Evolutionary conservation across 2,113 vertebrate species (phyloP).

Genomic region (Epinephelus fuscoguttatus): DNA sequence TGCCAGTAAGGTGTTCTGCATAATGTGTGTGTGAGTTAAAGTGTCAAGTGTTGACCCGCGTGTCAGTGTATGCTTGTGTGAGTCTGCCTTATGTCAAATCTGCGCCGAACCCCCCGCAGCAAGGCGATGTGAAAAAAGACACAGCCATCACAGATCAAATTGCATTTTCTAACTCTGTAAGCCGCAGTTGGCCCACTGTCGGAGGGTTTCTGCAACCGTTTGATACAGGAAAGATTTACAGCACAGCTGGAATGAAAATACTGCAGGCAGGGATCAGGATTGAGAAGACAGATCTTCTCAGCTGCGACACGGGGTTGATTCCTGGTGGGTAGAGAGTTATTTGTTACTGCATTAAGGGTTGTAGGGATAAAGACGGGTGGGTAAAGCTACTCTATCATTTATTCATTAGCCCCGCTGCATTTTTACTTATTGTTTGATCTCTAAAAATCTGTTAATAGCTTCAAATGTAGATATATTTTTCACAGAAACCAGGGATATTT

Average conservation of each 20-base stretch:
- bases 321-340: slow-evolving; percentile 4
- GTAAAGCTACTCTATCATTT: neutral
- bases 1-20: slow-evolving; percentile 42
- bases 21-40: slow-evolving; percentile 49
- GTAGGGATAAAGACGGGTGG: neutral
- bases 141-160: slow-evolving; percentile 29
- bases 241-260: slow-evolving; percentile 55
- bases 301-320: slow-evolving; percentile 6
- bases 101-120: neutral
- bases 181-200: slow-evolving; percentile 18
- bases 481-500: neutral
- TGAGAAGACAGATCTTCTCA: slow-evolving; percentile 28
- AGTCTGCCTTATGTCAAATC: slow-evolving; percentile 62
- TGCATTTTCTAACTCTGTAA: slow-evolving; percentile 35
- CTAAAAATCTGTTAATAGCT: neutral
- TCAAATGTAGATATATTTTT: slow-evolving; percentile 5
- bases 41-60: slow-evolving; percentile 56
- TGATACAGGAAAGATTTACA: slow-evolving; percentile 58
- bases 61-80: slow-evolving; percentile 23
- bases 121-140: slow-evolving; percentile 13
- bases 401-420: neutral
- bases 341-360: neutral
- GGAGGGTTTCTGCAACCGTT: neutral
- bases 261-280: neutral
- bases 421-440: neutral